These are phyloP conservation scores for Boleophthalmus pectinirostris DNA, from an alignment of 2,113 vertebrate species.

Conservation along the genomic window DNA sequence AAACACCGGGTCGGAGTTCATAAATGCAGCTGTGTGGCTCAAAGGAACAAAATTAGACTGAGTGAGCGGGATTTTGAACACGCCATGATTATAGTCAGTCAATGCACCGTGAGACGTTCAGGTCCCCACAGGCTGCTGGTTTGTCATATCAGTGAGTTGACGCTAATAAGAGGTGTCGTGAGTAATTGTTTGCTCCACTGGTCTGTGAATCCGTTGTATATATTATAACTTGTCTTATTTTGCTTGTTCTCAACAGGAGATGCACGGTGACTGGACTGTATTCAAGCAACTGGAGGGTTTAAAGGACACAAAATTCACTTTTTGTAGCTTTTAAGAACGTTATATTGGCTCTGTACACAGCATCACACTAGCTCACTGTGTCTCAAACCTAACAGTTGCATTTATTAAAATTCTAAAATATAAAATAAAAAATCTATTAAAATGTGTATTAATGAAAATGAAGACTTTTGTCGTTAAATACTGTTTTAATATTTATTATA, in stretches of 20 bases:
- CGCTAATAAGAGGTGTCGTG: slow-evolving; percentile 33
- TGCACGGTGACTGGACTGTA: background rate
- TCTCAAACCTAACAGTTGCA: too few species aligned
- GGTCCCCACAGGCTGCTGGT: slow-evolving; percentile 15
- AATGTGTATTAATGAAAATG: too few species aligned
- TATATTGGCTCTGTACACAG: too few species aligned
- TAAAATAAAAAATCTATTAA: too few species aligned
- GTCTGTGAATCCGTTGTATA: slow-evolving; percentile 24
- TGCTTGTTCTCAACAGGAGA: background rate
- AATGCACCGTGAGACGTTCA: background rate
- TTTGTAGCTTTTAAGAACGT: too few species aligned
- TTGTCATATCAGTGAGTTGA: slow-evolving; percentile 15
- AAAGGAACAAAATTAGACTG: background rate
- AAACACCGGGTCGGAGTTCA: background rate
- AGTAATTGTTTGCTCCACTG: slow-evolving; percentile 49
- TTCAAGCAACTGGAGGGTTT: background rate
- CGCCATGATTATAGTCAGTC: slow-evolving; percentile 21
- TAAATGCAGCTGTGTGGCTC: background rate
- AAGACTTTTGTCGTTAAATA: too few species aligned
- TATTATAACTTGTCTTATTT: slow-evolving; percentile 6
- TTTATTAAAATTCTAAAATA: too few species aligned
- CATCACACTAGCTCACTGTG: too few species aligned
- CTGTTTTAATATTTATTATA: too few species aligned
- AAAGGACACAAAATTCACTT: too few species aligned
- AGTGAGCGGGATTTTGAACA: background rate